phyloP scores from a whole-genome alignment of 2,113 vertebrate species.

The Tiliqua scincoides region DNA sequence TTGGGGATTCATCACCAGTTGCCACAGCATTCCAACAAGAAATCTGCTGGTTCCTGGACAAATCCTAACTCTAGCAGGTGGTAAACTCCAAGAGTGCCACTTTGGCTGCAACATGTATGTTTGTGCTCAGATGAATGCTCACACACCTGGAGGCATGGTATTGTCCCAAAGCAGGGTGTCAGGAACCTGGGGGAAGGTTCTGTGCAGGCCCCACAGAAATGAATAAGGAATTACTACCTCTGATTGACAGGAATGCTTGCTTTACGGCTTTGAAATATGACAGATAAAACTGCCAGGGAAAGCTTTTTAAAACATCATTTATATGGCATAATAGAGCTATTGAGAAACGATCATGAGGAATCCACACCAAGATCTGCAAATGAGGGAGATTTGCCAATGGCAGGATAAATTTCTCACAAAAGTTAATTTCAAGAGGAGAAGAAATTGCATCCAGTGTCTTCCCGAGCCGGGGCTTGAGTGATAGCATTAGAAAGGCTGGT shows the following conservation, averaged over 20 bases:
- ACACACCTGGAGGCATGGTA: not conserved
- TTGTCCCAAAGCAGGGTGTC: not conserved
- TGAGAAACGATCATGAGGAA: conserved; percentile 11
- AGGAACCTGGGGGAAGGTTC: not conserved
- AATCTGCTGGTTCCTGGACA: not conserved
- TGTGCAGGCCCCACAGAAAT: not conserved
- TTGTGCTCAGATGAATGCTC: not conserved
- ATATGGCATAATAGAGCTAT: not conserved
- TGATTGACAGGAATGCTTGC: not conserved
- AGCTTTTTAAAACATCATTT: conserved; percentile 7
- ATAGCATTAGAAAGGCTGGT: not conserved
- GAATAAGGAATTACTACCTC: not conserved
- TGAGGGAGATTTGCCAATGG: conserved; percentile 7
- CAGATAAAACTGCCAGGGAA: conserved; percentile 7
- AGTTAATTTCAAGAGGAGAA: conserved; percentile 16
- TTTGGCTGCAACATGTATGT: not conserved
- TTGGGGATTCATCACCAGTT: no score
- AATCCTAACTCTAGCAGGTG: not conserved
- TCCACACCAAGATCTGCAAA: not conserved
- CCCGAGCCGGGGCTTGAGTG: not conserved
- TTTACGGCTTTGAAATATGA: not conserved
- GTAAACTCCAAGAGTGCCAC: not conserved
- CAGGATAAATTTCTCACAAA: conserved; percentile 2
- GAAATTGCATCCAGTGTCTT: not conserved
- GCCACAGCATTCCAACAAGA: not conserved